Conservation (phyloP, 2,113 vertebrate genomes). For the Trichechus manatus region DNA sequence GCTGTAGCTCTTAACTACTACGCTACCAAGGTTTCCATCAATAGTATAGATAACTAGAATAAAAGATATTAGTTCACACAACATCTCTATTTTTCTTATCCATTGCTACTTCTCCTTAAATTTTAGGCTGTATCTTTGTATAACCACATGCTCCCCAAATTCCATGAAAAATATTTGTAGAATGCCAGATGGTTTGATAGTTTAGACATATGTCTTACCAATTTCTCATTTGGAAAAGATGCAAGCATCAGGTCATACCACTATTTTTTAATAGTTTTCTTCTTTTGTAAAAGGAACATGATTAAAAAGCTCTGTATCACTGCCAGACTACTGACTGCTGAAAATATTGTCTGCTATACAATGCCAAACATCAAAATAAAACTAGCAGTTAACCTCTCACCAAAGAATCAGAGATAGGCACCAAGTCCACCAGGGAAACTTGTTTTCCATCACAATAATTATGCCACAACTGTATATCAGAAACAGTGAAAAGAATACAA, state of each 20-base stretch:
- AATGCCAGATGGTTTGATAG: background rate
- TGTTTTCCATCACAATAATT: background rate
- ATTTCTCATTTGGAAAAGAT: background rate
- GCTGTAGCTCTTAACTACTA: too few relatives aligned
- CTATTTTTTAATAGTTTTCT: background rate
- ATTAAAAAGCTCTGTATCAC: background rate
- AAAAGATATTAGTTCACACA: background rate
- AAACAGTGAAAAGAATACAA: background rate
- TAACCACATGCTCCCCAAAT: background rate
- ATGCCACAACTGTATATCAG: background rate
- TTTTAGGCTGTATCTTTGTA: background rate
- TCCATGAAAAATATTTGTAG: background rate
- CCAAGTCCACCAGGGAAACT: background rate
- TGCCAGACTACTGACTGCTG: background rate
- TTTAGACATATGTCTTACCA: background rate
- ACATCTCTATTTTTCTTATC: background rate
- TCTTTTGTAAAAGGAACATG: background rate
- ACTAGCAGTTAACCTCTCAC: background rate
- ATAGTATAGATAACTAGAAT: background rate
- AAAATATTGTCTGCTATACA: background rate
- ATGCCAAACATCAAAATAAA: conserved; percentile 5
- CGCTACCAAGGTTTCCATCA: background rate
- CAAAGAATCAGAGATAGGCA: background rate
- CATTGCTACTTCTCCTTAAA: background rate
- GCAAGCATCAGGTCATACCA: background rate